Percentiles rank a stretch among this genome's conserved stretches.
phyloP scores from a whole-genome alignment of 2,797 vertebrate species.

The Sebastes glaucus region DNA sequence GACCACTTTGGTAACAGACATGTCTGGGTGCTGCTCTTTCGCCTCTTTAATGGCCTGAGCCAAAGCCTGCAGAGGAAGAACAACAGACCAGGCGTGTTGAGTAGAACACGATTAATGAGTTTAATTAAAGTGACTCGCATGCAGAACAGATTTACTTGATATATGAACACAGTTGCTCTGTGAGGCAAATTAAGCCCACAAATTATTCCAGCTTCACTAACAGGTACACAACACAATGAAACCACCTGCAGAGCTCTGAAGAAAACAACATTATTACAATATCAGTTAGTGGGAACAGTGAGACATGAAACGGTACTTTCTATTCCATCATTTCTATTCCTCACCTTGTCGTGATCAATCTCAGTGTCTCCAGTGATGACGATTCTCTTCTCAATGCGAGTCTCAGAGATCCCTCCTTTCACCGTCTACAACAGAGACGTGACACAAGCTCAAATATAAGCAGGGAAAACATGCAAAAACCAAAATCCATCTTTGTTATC shows the following conservation, averaged over 20 bases:
- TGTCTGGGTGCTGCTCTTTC: constrained; percentile 97
- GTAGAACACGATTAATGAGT: background rate
- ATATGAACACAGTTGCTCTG: background rate
- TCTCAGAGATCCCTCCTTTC: constrained; percentile 98
- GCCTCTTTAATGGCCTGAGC: constrained; percentile 97
- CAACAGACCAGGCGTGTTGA: background rate
- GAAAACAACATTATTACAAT: background rate
- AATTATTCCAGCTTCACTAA: background rate
- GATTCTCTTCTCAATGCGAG: constrained; percentile 97
- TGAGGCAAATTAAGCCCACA: background rate
- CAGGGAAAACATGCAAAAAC: background rate
- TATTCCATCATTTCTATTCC: background rate
- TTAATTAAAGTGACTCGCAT: constrained; percentile 4
- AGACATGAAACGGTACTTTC: background rate
- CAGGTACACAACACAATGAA: background rate
- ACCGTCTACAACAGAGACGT: constrained; percentile 84
- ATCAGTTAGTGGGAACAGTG: background rate
- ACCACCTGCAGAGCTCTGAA: background rate
- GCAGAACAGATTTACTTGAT: background rate
- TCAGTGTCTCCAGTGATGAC: constrained; percentile 97
- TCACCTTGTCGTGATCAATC: constrained; percentile 98
- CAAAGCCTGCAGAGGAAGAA: constrained; percentile 85
- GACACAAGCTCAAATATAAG: background rate
- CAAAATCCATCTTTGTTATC: background rate
- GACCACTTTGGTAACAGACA: constrained; percentile 99